Conservation (phyloP, 2,888 invertebrate genomes). For the Panopea generosa region DNA sequence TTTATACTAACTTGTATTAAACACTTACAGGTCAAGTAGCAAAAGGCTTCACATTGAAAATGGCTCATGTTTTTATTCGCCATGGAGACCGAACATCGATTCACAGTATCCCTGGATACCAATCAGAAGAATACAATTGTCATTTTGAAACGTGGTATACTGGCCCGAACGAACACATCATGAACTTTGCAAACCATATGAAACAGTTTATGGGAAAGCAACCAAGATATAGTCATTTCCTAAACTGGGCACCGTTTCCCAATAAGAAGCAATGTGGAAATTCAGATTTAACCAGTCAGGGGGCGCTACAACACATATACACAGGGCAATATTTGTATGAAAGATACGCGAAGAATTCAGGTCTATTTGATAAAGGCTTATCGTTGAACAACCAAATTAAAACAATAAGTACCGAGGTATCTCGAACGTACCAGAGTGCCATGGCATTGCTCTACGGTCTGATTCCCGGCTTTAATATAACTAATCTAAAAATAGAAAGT, state of each 20-base stretch:
- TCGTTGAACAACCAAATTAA: conserved; percentile 85
- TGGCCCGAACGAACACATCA: conserved; percentile 17
- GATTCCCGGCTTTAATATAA: conserved; percentile 89
- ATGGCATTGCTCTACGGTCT: conserved; percentile 92
- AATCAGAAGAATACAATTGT: conserved; percentile 90
- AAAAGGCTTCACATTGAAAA: conserved; percentile 66
- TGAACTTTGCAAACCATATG: conserved; percentile 49
- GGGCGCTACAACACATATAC: conserved; percentile 92
- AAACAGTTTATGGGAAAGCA: conserved; percentile 85
- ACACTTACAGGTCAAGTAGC: conserved; percentile 67
- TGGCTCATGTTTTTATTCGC: conserved; percentile 88
- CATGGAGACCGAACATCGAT: conserved; percentile 96
- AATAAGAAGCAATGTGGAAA: conserved; percentile 88
- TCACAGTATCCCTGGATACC: conserved; percentile 91
- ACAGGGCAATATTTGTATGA: conserved; percentile 89
- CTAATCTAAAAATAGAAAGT: conserved; percentile 88
- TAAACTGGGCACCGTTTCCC: conserved; percentile 77
- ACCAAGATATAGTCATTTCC: conserved; percentile 62
- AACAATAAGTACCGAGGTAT: conserved; percentile 93
- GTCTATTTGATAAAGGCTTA: conserved; percentile 77
- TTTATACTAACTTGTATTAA: too few relatives aligned
- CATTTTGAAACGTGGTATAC: conserved; percentile 84
- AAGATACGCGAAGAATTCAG: conserved; percentile 81
- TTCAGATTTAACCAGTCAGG: conserved; percentile 93
- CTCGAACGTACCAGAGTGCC: conserved; percentile 96